A percentile compares a stretch with the other conserved stretches of the same genome.
Evolutionary conservation across 2,797 vertebrate genomes (phyloP).

Genomic region (Chelidonichthys spinosus): DNA sequence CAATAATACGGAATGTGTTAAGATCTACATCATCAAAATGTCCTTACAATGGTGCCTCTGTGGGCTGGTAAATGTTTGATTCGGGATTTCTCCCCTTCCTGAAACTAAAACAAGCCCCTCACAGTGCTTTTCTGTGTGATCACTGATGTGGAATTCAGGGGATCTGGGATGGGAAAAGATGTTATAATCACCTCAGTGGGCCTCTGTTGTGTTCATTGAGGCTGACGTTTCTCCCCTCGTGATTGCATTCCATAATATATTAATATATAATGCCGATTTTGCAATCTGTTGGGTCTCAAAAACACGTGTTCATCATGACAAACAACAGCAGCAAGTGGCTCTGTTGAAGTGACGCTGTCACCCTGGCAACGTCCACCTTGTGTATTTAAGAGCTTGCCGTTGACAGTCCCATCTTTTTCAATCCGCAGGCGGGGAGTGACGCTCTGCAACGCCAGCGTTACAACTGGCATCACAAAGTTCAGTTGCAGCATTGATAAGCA

Average conservation of each 20-base stretch:
- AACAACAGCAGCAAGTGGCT: conserved; percentile 37
- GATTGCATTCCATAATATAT: not conserved
- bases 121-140: conserved; percentile 57
- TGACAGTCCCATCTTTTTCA: not conserved
- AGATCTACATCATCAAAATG: not conserved
- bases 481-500: conserved; percentile 66
- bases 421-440: conserved; percentile 23
- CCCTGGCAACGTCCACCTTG: conserved; percentile 17
- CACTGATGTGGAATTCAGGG: conserved; percentile 72
- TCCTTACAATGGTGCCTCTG: conserved; percentile 37
- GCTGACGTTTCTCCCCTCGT: not conserved
- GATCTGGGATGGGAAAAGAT: conserved; percentile 24
- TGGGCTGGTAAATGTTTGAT: conserved; percentile 64
- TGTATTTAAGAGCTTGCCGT: conserved; percentile 42
- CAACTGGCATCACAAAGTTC: conserved; percentile 72
- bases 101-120: conserved; percentile 59
- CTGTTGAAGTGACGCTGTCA: conserved; percentile 30
- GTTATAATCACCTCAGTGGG: conserved; percentile 35
- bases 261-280: not conserved
- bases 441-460: conserved; percentile 18
- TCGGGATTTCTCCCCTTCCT: conserved; percentile 52
- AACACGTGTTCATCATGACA: conserved; percentile 4
- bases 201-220: conserved; percentile 14
- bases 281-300: not conserved
- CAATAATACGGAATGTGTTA: not conserved